Evolutionary conservation across 92 coral and sea anemone genomes (phyloP).

Genomic region (Phenganax subtilis): DNA sequence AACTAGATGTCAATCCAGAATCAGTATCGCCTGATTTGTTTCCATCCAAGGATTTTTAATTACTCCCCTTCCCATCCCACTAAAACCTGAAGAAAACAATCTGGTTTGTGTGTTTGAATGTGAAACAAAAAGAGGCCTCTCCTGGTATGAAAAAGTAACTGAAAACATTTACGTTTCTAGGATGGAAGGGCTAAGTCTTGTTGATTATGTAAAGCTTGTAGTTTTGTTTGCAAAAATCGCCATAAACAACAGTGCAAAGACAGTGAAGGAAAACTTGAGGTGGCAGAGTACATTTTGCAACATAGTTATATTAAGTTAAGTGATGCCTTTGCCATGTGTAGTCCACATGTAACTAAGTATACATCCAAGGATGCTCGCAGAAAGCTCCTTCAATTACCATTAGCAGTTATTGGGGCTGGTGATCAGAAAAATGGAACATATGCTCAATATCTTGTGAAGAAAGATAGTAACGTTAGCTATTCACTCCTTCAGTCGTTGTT

Average conservation of each 20-base stretch:
- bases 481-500: slow-evolving; percentile 30
- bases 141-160: slow-evolving; percentile 29
- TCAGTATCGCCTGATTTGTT: neutral
- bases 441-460: slow-evolving; percentile 42
- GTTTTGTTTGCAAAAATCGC: slow-evolving; percentile 27
- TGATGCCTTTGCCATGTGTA: slow-evolving; percentile 33
- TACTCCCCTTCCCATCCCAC: slow-evolving; percentile 25
- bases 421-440: slow-evolving; percentile 37
- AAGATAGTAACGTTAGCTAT: slow-evolving; percentile 20
- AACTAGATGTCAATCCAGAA: neutral
- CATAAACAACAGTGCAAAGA: slow-evolving; percentile 19
- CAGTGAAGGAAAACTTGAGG: slow-evolving; percentile 17
- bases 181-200: slow-evolving; percentile 42
- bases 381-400: slow-evolving; percentile 48
- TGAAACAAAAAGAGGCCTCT: slow-evolving; percentile 31
- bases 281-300: slow-evolving; percentile 39
- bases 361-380: slow-evolving; percentile 39
- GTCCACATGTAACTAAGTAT: slow-evolving; percentile 31
- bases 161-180: slow-evolving; percentile 44
- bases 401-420: slow-evolving; percentile 48
- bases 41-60: slow-evolving; percentile 39
- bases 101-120: slow-evolving; percentile 19
- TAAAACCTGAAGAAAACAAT: neutral
- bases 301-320: slow-evolving; percentile 35
- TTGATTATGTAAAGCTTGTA: slow-evolving; percentile 31